A percentile compares a stretch with the other conserved stretches of the same genome.
Evolutionary conservation across 1,140 invertebrate genomes (phyloP).

Genomic region (Trichoplusia ni): DNA sequence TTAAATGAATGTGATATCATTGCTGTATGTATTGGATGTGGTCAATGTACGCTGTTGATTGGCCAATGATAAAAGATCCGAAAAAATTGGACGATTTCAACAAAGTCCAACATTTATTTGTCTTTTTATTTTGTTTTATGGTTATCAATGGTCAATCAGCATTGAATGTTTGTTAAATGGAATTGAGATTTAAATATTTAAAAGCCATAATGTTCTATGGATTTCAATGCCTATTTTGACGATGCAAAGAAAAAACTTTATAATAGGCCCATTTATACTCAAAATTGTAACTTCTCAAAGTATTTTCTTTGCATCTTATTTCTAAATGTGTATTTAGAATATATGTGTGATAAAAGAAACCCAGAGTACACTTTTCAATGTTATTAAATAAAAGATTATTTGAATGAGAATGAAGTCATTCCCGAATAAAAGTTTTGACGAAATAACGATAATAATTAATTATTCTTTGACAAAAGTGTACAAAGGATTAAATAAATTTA

Average conservation of each 20-base stretch:
- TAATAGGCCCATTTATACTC: neutral
- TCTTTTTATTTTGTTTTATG: neutral
- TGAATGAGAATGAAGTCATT: too few species aligned
- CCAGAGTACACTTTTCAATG: too few species aligned
- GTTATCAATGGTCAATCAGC: neutral
- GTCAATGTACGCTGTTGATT: conserved; percentile 27
- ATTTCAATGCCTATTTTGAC: neutral
- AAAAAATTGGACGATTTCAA: too few species aligned
- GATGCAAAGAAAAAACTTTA: conserved; percentile 12
- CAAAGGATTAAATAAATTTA: neutral
- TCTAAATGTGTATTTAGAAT: conserved; percentile 3
- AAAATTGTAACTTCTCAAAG: neutral
- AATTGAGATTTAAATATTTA: neutral
- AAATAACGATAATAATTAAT: too few species aligned
- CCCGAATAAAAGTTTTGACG: too few species aligned
- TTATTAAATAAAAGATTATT: too few species aligned
- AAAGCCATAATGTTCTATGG: conserved; percentile 10
- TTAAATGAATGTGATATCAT: neutral
- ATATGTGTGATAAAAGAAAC: too few species aligned
- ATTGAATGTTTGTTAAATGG: conserved; percentile 10
- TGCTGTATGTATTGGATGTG: conserved; percentile 23
- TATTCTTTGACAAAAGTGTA: neutral
- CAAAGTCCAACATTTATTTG: too few species aligned
- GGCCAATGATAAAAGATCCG: neutral
- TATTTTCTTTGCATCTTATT: conserved; percentile 5